Conservation (phyloP, 1,140 invertebrate species). For the Drosophila miranda region DNA sequence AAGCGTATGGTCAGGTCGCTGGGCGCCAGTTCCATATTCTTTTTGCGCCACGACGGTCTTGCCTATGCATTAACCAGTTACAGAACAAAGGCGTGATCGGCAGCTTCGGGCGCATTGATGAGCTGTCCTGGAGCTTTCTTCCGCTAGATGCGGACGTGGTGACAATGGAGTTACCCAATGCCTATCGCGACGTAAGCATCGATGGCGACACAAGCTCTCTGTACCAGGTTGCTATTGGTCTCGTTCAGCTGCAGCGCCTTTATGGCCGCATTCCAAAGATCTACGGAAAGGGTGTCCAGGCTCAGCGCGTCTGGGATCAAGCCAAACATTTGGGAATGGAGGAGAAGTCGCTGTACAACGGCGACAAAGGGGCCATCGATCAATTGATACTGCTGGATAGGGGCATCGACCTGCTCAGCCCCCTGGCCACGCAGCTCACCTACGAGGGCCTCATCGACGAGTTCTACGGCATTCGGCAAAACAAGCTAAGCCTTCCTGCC, state of each 20-base stretch:
- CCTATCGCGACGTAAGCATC: slow-evolving; percentile 92
- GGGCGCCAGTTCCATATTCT: slow-evolving; percentile 88
- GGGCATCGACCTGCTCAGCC: slow-evolving; percentile 94
- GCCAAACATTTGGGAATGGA: slow-evolving; percentile 91
- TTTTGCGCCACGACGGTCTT: slow-evolving; percentile 94
- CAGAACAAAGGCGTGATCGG: slow-evolving; percentile 91
- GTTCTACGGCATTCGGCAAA: slow-evolving; percentile 84
- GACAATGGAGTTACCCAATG: slow-evolving; percentile 93
- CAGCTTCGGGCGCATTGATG: slow-evolving; percentile 90
- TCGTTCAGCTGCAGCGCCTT: slow-evolving; percentile 92
- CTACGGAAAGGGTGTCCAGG: slow-evolving; percentile 94
- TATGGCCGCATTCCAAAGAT: slow-evolving; percentile 95
- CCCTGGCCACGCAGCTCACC: slow-evolving; percentile 96
- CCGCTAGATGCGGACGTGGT: slow-evolving; percentile 96
- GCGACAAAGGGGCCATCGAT: slow-evolving; percentile 87
- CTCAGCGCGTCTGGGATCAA: slow-evolving; percentile 94
- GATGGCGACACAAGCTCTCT: slow-evolving; percentile 95
- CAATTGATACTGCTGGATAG: slow-evolving; percentile 94
- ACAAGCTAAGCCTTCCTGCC: slow-evolving; percentile 91
- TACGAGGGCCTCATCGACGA: slow-evolving; percentile 97
- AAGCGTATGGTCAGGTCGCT: slow-evolving; percentile 71
- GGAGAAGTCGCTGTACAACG: slow-evolving; percentile 84
- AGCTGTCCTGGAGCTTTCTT: slow-evolving; percentile 94
- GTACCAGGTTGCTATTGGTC: slow-evolving; percentile 93
- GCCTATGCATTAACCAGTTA: slow-evolving; percentile 92